A percentile compares a stretch with the other conserved stretches of the same genome.
phyloP scores from a whole-genome alignment of 2,888 invertebrate species.

The Phortica okadai region DNA sequence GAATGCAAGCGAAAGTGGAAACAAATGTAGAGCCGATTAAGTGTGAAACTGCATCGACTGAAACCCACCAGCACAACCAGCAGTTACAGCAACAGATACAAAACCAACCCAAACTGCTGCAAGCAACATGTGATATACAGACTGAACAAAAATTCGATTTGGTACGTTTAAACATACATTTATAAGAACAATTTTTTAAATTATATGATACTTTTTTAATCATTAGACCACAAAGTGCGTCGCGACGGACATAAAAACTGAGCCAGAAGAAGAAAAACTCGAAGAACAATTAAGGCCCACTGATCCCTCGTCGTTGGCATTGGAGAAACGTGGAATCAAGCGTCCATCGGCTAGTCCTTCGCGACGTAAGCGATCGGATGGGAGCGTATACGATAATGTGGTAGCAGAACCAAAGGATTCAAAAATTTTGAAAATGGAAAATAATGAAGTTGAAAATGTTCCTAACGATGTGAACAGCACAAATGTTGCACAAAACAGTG shows the following conservation, averaged over 20 bases:
- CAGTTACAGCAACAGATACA: slow-evolving; percentile 35
- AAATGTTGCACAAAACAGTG: slow-evolving; percentile 1
- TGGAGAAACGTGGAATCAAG: slow-evolving; percentile 63
- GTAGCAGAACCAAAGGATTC: slow-evolving; percentile 59
- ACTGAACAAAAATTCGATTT: slow-evolving; percentile 63
- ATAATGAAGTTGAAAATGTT: slow-evolving; percentile 54
- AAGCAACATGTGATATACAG: slow-evolving; percentile 69
- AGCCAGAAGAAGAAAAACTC: slow-evolving; percentile 34
- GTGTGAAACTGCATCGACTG: slow-evolving; percentile 15
- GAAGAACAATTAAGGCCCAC: slow-evolving; percentile 27
- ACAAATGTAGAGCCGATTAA: slow-evolving; percentile 36
- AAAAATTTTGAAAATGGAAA: slow-evolving; percentile 59
- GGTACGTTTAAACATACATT: slow-evolving; percentile 44
- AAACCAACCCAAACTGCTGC: slow-evolving; percentile 45
- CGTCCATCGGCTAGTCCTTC: slow-evolving; percentile 64
- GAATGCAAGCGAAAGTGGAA: slow-evolving; percentile 52
- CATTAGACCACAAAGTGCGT: slow-evolving; percentile 64
- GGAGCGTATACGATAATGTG: slow-evolving; percentile 43
- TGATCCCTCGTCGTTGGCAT: slow-evolving; percentile 49
- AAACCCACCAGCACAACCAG: slow-evolving; percentile 35
- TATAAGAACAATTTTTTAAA: neutral
- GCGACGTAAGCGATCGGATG: slow-evolving; percentile 50
- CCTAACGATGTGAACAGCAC: slow-evolving; percentile 45
- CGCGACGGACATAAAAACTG: slow-evolving; percentile 38
- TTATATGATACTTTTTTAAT: neutral